A percentile compares a stretch with the other conserved stretches of the same genome.
phyloP scores from a whole-genome alignment of 2,797 vertebrate genomes.

The Chrosomus eos region DNA sequence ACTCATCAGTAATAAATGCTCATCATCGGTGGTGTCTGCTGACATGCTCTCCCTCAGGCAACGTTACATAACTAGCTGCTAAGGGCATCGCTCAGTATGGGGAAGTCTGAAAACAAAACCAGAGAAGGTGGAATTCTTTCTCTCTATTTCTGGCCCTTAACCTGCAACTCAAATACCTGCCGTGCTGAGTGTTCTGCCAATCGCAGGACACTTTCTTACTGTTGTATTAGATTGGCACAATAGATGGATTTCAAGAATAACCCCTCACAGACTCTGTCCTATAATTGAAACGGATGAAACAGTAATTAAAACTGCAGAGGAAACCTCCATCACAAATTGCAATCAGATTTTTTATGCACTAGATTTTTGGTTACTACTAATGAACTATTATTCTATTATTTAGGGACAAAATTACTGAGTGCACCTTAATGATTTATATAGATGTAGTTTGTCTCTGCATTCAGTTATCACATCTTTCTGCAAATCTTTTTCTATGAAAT shows the following conservation, averaged over 20 bases:
- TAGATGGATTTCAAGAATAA: neutral
- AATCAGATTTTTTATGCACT: conserved; percentile 7
- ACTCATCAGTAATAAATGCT: neutral
- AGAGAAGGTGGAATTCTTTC: neutral
- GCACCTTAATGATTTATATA: conserved; percentile 11
- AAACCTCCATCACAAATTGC: conserved; percentile 39
- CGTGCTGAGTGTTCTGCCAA: neutral
- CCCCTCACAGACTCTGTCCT: neutral
- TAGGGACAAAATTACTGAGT: neutral
- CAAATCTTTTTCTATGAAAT: conserved; percentile 17
- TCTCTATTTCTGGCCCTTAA: neutral
- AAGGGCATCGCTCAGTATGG: neutral
- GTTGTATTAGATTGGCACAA: neutral
- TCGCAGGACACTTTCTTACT: neutral
- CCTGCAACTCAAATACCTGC: neutral
- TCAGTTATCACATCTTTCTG: neutral
- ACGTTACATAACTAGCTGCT: conserved; percentile 8
- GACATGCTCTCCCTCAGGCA: neutral
- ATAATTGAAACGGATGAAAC: conserved; percentile 57
- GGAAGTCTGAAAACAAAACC: neutral
- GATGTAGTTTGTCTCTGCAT: neutral
- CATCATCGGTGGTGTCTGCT: neutral
- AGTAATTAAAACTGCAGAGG: conserved; percentile 62
- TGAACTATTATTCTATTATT: conserved; percentile 9
- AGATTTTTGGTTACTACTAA: neutral